Evolutionary conservation across 2,888 invertebrate genomes (phyloP).

Genomic region (Adelognathus sp.): DNA sequence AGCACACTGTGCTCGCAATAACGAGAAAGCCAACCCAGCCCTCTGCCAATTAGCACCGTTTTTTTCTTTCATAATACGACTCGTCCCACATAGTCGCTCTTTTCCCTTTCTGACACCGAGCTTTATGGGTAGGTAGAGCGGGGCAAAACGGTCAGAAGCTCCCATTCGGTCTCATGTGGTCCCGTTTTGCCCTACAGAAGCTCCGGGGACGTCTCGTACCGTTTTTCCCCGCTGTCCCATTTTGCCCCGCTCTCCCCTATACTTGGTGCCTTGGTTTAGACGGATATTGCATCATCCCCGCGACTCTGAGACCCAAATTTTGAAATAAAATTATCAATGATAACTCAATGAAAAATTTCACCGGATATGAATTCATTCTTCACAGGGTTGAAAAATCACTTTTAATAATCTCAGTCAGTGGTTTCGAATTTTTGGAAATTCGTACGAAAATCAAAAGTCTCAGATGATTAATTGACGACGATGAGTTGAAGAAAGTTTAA

Average conservation of each 20-base stretch:
- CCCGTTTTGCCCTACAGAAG: no score
- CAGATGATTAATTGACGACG: background rate
- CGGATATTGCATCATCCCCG: no score
- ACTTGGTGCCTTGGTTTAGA: no score
- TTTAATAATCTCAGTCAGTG: background rate
- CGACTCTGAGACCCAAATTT: no score
- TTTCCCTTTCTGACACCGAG: background rate
- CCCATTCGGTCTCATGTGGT: no score
- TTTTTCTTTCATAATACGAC: conserved; percentile 62
- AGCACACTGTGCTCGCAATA: conserved; percentile 46
- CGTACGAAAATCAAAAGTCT: background rate
- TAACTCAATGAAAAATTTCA: no score
- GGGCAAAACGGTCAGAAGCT: background rate
- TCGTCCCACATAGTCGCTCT: conserved; percentile 44
- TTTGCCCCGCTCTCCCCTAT: no score
- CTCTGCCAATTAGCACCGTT: conserved; percentile 64
- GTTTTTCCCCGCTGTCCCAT: no score
- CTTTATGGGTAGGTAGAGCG: background rate
- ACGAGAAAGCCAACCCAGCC: conserved; percentile 33
- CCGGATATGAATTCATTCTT: no score
- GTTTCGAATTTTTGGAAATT: background rate
- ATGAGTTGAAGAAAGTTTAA: background rate
- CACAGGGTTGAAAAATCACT: no score
- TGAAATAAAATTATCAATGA: no score
- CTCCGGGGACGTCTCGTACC: no score